A percentile compares a stretch with the other conserved stretches of the same genome.
phyloP scores from a whole-genome alignment of 2,888 invertebrate genomes.

The Philereme vetulata region DNA sequence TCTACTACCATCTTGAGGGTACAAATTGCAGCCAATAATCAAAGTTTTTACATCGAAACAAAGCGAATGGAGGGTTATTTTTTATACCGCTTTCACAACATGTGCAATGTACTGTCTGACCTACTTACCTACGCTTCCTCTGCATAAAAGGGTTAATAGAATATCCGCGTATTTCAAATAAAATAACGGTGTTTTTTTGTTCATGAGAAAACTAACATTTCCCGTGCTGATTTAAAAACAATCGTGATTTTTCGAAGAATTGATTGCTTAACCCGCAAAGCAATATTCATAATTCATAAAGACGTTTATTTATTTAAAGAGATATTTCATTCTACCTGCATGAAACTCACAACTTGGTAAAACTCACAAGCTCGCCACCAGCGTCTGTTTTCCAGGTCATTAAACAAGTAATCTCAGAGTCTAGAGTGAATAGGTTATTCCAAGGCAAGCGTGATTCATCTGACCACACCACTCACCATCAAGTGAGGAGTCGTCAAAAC shows the following conservation, averaged over 20 bases:
- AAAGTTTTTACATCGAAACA: constrained; percentile 73
- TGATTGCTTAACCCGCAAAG: constrained; percentile 2
- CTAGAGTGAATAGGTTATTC: no score
- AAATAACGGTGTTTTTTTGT: constrained; percentile 48
- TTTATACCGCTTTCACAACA: constrained; percentile 80
- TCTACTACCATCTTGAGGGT: constrained; percentile 54
- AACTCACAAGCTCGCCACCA: no score
- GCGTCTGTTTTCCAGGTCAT: no score
- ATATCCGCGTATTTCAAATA: constrained; percentile 69
- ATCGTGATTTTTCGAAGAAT: constrained; percentile 29
- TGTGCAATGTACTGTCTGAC: constrained; percentile 80
- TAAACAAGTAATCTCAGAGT: no score
- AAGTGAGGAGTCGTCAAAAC: no score
- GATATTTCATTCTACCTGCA: not conserved
- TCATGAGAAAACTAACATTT: constrained; percentile 47
- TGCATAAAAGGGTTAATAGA: constrained; percentile 77
- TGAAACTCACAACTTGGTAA: not conserved
- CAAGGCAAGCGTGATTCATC: no score
- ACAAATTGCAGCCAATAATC: constrained; percentile 83
- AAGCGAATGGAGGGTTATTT: constrained; percentile 75
- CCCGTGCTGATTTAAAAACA: constrained; percentile 24
- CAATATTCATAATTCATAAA: not conserved
- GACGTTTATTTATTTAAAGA: not conserved
- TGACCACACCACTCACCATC: no score
- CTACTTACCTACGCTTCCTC: constrained; percentile 81